These are phyloP conservation scores for Chaetops frenatus DNA, from an alignment of 2,113 vertebrate species.

Conservation along the genomic window DNA sequence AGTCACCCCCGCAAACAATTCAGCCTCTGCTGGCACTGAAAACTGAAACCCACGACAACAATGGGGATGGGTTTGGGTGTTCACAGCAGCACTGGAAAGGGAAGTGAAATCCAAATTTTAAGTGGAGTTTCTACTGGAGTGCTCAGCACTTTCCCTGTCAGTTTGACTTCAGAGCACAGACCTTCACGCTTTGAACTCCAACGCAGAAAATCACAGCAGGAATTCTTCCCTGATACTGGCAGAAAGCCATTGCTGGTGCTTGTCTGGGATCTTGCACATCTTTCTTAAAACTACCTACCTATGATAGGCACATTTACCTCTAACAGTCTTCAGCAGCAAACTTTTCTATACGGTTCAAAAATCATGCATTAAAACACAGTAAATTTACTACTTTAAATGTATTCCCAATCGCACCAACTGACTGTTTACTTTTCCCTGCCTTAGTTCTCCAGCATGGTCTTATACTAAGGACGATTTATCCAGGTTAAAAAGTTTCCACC, in stretches of 20 bases:
- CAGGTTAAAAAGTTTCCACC: background rate
- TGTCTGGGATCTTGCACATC: background rate
- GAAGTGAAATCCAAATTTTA: background rate
- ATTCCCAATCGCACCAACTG: background rate
- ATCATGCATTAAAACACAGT: accelerated
- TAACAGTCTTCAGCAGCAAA: background rate
- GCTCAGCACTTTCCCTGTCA: accelerated
- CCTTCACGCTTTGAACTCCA: background rate
- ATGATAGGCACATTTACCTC: background rate
- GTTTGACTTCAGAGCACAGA: background rate
- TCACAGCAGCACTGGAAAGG: background rate
- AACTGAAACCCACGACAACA: background rate
- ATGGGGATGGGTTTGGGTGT: background rate
- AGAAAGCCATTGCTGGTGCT: background rate
- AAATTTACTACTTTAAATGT: background rate
- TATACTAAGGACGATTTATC: background rate
- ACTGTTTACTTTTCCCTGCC: background rate
- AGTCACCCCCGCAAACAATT: background rate
- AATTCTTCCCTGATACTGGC: background rate
- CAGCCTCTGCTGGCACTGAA: background rate
- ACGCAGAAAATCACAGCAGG: background rate
- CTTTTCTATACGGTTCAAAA: background rate
- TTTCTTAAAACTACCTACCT: background rate
- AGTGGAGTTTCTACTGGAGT: background rate
- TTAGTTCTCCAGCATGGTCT: background rate